Percentiles rank a stretch among this genome's conserved stretches.
These are phyloP conservation scores for Sebastes goodei DNA, from an alignment of 2,797 vertebrate genomes.

Conservation along the genomic window DNA sequence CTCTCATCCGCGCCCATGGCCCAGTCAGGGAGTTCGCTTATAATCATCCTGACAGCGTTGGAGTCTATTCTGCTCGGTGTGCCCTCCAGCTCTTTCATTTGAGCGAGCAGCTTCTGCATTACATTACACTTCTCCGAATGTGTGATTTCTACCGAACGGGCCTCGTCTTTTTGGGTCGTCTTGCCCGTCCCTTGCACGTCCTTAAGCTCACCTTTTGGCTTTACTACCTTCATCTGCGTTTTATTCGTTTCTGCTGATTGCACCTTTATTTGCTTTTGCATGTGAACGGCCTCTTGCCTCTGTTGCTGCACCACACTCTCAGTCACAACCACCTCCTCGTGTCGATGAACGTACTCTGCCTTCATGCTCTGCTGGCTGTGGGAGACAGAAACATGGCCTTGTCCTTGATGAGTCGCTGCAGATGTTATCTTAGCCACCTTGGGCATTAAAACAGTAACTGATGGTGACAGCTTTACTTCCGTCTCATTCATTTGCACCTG, in stretches of 20 bases:
- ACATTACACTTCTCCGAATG: conserved; percentile 83
- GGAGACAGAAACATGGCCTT: conserved; percentile 63
- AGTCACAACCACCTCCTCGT: conserved; percentile 72
- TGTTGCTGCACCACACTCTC: conserved; percentile 73
- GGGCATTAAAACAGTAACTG: conserved; percentile 61
- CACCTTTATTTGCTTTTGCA: conserved; percentile 68
- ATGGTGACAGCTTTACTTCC: conserved; percentile 62
- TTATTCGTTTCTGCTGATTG: conserved; percentile 48
- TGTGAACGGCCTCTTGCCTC: conserved; percentile 66
- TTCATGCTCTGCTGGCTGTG: conserved; percentile 74
- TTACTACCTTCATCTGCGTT: conserved; percentile 53
- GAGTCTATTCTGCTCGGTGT: conserved; percentile 80
- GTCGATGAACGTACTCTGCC: conserved; percentile 66
- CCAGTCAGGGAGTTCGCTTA: conserved; percentile 86
- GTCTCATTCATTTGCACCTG: conserved; percentile 60
- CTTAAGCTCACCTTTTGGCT: conserved; percentile 60
- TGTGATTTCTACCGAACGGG: conserved; percentile 70
- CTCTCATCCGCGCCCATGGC: conserved; percentile 83
- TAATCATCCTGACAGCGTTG: conserved; percentile 80
- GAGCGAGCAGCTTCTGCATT: conserved; percentile 82
- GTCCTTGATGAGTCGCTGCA: conserved; percentile 68
- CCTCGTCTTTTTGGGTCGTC: conserved; percentile 58
- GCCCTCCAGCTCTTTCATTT: conserved; percentile 86
- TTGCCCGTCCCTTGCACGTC: conserved; percentile 54
- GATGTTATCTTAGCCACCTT: conserved; percentile 59